Evolutionary conservation across 1,140 invertebrate species (phyloP).

Genomic region (Drosophila fuyamai): DNA sequence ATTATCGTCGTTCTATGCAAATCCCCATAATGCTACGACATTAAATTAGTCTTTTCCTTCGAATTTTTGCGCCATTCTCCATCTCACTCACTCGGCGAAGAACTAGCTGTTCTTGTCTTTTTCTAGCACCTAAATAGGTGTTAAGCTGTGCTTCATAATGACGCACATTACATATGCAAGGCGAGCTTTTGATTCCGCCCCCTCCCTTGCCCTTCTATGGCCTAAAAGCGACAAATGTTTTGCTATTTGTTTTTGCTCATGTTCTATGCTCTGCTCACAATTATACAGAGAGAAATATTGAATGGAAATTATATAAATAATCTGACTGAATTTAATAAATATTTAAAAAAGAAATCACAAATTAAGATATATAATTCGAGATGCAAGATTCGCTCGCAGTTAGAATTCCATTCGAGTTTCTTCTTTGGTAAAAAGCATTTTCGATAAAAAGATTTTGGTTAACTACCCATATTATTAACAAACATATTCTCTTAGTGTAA

Average conservation of each 20-base stretch:
- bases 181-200: constrained; percentile 39
- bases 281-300: background rate
- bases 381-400: too few species aligned
- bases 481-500: background rate
- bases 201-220: background rate
- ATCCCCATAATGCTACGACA: constrained; percentile 55
- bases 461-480: too few species aligned
- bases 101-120: background rate
- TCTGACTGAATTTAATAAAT: too few species aligned
- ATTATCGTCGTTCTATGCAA: constrained; percentile 49
- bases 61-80: constrained; percentile 8
- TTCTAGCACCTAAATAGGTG: constrained; percentile 30
- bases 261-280: constrained; percentile 12
- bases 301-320: too few species aligned
- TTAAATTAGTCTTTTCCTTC: constrained; percentile 55
- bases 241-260: constrained; percentile 60
- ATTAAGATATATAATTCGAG: too few species aligned
- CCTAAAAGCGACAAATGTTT: constrained; percentile 54
- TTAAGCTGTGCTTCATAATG: constrained; percentile 71
- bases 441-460: too few species aligned
- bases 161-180: constrained; percentile 73
- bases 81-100: background rate
- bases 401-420: too few species aligned
- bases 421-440: too few species aligned
- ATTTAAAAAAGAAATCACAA: too few species aligned